These are phyloP conservation scores for Crematogaster levior DNA, from an alignment of 2,888 invertebrate genomes.

Conservation along the genomic window DNA sequence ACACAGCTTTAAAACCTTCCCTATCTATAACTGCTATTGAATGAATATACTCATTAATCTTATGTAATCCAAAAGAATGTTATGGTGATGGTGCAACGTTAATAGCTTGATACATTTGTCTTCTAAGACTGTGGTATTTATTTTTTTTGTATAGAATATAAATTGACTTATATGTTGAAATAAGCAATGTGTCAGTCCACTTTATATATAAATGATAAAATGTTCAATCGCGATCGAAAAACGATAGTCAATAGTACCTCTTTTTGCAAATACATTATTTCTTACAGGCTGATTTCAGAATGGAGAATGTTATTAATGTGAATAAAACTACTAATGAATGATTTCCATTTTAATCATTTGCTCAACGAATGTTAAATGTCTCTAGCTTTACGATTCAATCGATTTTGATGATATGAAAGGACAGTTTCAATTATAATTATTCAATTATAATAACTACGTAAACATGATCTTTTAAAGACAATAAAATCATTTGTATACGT, in stretches of 20 bases:
- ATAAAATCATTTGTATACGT: slow-evolving; percentile 68
- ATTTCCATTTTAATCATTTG: slow-evolving; percentile 47
- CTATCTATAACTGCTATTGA: slow-evolving; percentile 12
- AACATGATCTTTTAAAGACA: slow-evolving; percentile 66
- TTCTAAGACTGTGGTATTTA: slow-evolving; percentile 82
- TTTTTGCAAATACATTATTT: slow-evolving; percentile 41
- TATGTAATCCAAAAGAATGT: slow-evolving; percentile 63
- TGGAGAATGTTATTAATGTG: slow-evolving; percentile 14
- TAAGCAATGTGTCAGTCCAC: slow-evolving; percentile 56
- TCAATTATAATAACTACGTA: slow-evolving; percentile 24
- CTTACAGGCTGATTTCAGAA: slow-evolving; percentile 33
- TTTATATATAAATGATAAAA: slow-evolving; percentile 57
- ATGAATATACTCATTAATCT: slow-evolving; percentile 49
- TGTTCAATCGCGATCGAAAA: slow-evolving; percentile 32
- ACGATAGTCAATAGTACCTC: slow-evolving; percentile 43
- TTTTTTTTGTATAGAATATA: slow-evolving; percentile 84
- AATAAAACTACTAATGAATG: slow-evolving; percentile 35
- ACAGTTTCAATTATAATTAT: slow-evolving; percentile 22
- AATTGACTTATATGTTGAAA: slow-evolving; percentile 69
- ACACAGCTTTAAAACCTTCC: slow-evolving; percentile 9
- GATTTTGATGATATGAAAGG: slow-evolving; percentile 33
- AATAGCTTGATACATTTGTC: slow-evolving; percentile 80
- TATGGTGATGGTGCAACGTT: slow-evolving; percentile 82
- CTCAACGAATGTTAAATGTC: slow-evolving; percentile 23
- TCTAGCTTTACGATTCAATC: slow-evolving; percentile 18